These are phyloP conservation scores for Chalcosyrphus nemorum DNA, from an alignment of 2,888 invertebrate genomes.

Conservation along the genomic window DNA sequence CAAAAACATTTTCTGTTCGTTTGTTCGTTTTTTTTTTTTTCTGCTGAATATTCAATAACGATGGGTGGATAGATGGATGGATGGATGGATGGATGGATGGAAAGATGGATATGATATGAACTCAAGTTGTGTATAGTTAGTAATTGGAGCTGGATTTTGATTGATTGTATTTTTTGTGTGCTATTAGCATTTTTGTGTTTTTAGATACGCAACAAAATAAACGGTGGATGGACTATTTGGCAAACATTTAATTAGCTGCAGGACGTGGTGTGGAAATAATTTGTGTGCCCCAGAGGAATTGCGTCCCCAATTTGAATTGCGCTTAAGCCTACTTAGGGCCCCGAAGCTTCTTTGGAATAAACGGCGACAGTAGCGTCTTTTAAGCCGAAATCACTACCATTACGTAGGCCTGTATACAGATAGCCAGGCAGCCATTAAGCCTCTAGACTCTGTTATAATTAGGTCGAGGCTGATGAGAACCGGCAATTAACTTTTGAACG, in stretches of 20 bases:
- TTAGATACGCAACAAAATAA: too few relatives aligned
- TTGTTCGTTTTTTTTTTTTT: not conserved
- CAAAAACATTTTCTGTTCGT: not conserved
- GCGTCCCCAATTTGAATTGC: too few relatives aligned
- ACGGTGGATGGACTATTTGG: not conserved
- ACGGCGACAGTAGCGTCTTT: too few relatives aligned
- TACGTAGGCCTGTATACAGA: too few relatives aligned
- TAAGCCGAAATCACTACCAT: too few relatives aligned
- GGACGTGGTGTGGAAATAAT: not conserved
- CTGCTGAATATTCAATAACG: slow-evolving; percentile 19
- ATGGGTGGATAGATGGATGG: not conserved
- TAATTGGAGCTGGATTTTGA: slow-evolving; percentile 53
- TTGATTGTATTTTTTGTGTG: slow-evolving; percentile 43
- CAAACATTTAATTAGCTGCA: not conserved
- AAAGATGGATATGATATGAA: not conserved
- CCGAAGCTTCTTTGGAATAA: too few relatives aligned
- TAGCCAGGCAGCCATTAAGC: too few relatives aligned
- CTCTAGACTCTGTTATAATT: too few relatives aligned
- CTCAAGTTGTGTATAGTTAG: slow-evolving; percentile 19
- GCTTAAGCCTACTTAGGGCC: too few relatives aligned
- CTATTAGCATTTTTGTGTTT: too few relatives aligned
- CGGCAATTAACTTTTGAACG: too few relatives aligned
- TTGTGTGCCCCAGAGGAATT: not conserved
- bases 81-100: not conserved
- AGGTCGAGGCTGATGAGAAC: too few relatives aligned